These are phyloP conservation scores for Microctenopoma stevenorrisi DNA, from an alignment of 2,797 vertebrate genomes.

Conservation along the genomic window DNA sequence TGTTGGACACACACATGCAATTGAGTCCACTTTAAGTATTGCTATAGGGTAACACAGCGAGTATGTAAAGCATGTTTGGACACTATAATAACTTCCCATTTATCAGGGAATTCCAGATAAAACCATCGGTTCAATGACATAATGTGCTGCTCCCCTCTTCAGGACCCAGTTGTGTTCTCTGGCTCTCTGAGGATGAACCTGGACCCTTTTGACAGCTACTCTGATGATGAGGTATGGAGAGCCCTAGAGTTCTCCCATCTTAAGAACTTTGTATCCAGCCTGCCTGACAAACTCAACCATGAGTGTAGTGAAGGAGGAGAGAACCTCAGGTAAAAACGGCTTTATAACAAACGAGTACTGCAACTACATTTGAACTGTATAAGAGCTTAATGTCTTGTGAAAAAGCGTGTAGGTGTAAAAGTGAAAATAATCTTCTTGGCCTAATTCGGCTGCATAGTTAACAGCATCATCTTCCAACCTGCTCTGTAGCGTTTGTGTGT, in stretches of 20 bases:
- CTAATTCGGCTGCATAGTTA: too few relatives aligned
- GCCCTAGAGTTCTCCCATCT: constrained; percentile 93
- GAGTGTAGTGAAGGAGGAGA: constrained; percentile 96
- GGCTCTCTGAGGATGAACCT: constrained; percentile 96
- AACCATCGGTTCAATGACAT: not conserved
- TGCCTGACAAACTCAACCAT: constrained; percentile 90
- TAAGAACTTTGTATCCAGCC: constrained; percentile 89
- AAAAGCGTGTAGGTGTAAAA: too few relatives aligned
- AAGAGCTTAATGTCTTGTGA: too few relatives aligned
- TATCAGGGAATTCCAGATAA: not conserved
- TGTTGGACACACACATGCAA: not conserved
- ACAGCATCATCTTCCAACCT: too few relatives aligned
- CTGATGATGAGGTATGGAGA: constrained; percentile 92
- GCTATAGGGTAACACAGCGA: not conserved
- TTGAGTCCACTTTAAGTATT: not conserved
- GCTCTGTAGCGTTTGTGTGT: too few relatives aligned
- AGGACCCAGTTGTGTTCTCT: constrained; percentile 97
- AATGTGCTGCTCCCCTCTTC: not conserved
- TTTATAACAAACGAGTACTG: not conserved
- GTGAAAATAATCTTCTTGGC: too few relatives aligned
- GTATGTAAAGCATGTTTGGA: not conserved
- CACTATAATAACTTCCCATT: not conserved
- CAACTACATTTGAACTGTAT: too few relatives aligned
- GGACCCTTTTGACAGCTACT: constrained; percentile 91
- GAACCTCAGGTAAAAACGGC: constrained; percentile 89